Evolutionary conservation across 2,113 vertebrate genomes (phyloP).

Genomic region (Tragelaphus imberbis): DNA sequence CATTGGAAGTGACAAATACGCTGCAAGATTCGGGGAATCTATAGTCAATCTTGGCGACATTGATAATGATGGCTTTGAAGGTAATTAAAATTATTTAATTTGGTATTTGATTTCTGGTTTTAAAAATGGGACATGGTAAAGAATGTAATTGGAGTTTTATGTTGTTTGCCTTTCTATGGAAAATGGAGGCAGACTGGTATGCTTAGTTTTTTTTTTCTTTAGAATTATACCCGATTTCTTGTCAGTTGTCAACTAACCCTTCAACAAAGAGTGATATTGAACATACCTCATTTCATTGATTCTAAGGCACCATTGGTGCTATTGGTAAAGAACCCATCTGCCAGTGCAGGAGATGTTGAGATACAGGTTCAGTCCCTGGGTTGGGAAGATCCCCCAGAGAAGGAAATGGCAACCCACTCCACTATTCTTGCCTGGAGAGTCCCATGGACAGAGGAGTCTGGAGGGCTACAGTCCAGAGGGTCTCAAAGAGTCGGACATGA

Average conservation of each 20-base stretch:
- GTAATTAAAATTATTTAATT: slow-evolving; percentile 75
- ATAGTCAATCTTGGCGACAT: slow-evolving; percentile 94
- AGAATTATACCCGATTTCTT: neutral
- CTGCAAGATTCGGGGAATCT: slow-evolving; percentile 93
- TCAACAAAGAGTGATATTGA: neutral
- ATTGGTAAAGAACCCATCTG: neutral
- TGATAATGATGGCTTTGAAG: slow-evolving; percentile 93
- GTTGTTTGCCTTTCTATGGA: neutral
- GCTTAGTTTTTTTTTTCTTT: neutral
- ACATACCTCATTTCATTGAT: neutral
- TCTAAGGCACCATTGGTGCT: neutral
- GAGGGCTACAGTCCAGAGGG: neutral
- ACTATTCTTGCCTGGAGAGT: neutral
- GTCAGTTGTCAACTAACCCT: neutral
- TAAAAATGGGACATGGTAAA: neutral
- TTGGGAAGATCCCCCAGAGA: neutral
- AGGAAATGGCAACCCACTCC: neutral
- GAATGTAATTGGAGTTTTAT: neutral
- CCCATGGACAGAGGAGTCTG: neutral
- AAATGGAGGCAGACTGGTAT: neutral
- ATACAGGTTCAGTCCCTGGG: neutral
- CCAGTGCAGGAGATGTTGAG: neutral
- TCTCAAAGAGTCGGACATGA: fast-evolving
- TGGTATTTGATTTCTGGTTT: neutral
- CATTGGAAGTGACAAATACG: slow-evolving; percentile 86